These are phyloP conservation scores for Bos javanicus DNA, from an alignment of 2,113 vertebrate species.

Conservation along the genomic window DNA sequence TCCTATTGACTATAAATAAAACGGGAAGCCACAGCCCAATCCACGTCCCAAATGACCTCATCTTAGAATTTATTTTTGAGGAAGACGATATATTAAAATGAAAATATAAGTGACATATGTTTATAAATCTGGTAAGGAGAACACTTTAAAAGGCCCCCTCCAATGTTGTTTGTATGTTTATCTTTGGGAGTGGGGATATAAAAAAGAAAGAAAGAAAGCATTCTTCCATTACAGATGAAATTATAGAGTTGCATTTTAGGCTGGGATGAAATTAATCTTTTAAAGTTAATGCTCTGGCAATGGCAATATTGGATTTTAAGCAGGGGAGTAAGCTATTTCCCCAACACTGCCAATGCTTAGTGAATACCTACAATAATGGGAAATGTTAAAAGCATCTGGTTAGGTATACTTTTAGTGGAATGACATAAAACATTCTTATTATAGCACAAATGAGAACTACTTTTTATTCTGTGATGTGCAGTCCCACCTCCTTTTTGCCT, in stretches of 20 bases:
- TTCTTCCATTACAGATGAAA: slow-evolving; percentile 8
- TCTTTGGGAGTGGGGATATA: background rate
- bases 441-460: background rate
- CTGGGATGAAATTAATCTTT: slow-evolving; percentile 22
- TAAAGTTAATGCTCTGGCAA: slow-evolving; percentile 4
- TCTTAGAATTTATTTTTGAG: slow-evolving; percentile 46
- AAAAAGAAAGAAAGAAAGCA: background rate
- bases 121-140: background rate
- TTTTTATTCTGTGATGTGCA: background rate
- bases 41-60: background rate
- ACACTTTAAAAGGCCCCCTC: slow-evolving; percentile 29
- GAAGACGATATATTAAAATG: slow-evolving; percentile 15
- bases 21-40: background rate
- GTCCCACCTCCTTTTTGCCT: background rate
- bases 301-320: background rate
- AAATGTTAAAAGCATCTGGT: slow-evolving; percentile 36
- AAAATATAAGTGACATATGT: background rate
- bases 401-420: slow-evolving; percentile 40
- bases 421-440: background rate
- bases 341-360: background rate
- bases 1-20: background rate
- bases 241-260: slow-evolving; percentile 7
- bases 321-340: background rate
- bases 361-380: slow-evolving; percentile 33
- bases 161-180: background rate